Percentiles rank a stretch among this genome's conserved stretches.
These are phyloP conservation scores for Pelusios castaneus DNA, from an alignment of 2,113 vertebrate species.

Conservation along the genomic window DNA sequence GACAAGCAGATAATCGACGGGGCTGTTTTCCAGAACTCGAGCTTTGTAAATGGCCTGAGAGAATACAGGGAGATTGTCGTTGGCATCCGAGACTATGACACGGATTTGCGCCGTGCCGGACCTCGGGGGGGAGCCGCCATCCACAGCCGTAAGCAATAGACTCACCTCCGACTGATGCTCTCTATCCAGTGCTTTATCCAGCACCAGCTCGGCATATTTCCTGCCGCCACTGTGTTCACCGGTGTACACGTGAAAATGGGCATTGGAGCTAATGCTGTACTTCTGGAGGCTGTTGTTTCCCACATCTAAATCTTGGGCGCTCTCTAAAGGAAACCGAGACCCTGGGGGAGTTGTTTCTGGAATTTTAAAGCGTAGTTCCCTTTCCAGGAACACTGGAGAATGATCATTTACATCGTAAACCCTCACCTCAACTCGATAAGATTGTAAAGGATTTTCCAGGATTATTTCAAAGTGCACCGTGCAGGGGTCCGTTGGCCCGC, in stretches of 20 bases:
- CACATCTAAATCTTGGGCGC: conserved; percentile 79
- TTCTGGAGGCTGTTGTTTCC: conserved; percentile 79
- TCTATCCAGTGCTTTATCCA: conserved; percentile 67
- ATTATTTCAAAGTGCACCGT: conserved; percentile 79
- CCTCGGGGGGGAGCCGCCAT: conserved; percentile 49
- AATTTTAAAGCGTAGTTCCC: conserved; percentile 73
- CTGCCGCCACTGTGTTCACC: conserved; percentile 47
- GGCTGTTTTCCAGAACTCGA: conserved; percentile 49
- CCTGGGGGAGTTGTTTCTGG: conserved; percentile 71
- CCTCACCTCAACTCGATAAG: conserved; percentile 72
- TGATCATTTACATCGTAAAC: conserved; percentile 86
- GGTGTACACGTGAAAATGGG: conserved; percentile 73
- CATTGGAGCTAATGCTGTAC: conserved; percentile 65
- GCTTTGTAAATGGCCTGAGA: conserved; percentile 40
- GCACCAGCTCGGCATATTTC: conserved; percentile 66
- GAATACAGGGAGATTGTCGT: conserved; percentile 71
- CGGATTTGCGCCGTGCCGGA: conserved; percentile 37
- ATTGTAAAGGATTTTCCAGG: conserved; percentile 81
- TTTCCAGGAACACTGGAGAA: conserved; percentile 72
- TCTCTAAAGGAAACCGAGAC: conserved; percentile 57
- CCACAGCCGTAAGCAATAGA: conserved; percentile 63
- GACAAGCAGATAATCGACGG: background rate
- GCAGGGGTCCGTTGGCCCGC: conserved; percentile 72
- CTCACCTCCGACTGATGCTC: conserved; percentile 58
- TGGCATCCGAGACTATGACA: conserved; percentile 61